Evolutionary conservation across 1,140 invertebrate species (phyloP).

Genomic region (Adelges cooleyi): DNA sequence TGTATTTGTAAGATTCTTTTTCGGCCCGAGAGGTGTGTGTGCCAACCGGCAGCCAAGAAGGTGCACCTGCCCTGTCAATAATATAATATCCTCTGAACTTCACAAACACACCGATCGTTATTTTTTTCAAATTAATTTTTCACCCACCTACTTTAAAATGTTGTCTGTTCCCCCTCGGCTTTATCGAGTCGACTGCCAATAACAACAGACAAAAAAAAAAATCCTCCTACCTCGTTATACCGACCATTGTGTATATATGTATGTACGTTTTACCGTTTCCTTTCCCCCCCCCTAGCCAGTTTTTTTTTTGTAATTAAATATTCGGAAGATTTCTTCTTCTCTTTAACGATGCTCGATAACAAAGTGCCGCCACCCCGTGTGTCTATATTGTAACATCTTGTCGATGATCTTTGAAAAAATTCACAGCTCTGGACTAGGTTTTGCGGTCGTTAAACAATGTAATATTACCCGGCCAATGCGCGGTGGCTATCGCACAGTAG

Average conservation of each 20-base stretch:
- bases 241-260: background rate
- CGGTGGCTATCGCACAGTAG: background rate
- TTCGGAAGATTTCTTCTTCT: background rate
- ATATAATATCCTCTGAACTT: constrained; percentile 7
- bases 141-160: background rate
- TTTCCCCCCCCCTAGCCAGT: background rate
- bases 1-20: too few relatives aligned
- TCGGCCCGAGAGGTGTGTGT: constrained; percentile 12
- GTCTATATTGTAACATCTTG: too few relatives aligned
- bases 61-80: constrained; percentile 16
- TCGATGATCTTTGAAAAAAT: too few relatives aligned
- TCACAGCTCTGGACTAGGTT: too few relatives aligned
- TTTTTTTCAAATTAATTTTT: constrained; percentile 28
- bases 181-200: constrained; percentile 1
- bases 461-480: background rate
- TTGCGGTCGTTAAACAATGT: too few relatives aligned
- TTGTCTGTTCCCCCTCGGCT: constrained; percentile 3
- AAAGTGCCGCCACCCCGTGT: too few relatives aligned
- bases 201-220: constrained; percentile 18
- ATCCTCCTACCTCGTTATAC: constrained; percentile 7
- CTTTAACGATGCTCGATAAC: background rate
- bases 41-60: background rate
- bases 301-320: background rate
- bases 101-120: constrained; percentile 10
- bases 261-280: background rate